These are phyloP conservation scores for Pampus argenteus DNA, from an alignment of 2,797 vertebrate species.

Conservation along the genomic window DNA sequence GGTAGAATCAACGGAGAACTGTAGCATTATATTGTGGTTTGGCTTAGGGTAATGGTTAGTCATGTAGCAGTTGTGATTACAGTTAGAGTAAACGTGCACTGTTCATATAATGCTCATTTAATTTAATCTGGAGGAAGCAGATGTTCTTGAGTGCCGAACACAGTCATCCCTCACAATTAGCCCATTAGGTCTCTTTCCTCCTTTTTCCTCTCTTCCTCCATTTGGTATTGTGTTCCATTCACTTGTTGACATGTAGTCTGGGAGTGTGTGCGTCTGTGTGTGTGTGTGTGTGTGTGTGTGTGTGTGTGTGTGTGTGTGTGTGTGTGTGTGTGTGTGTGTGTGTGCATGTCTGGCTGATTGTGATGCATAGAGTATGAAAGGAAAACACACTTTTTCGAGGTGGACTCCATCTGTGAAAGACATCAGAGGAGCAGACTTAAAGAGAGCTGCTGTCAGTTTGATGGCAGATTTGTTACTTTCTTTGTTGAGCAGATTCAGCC, in stretches of 20 bases:
- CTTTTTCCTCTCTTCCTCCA: constrained; percentile 15
- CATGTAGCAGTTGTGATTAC: background rate
- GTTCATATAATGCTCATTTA: constrained; percentile 50
- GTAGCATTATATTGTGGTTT: background rate
- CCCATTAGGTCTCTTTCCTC: constrained; percentile 21
- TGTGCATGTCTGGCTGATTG: background rate
- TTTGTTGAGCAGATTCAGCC: constrained; percentile 19
- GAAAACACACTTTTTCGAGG: background rate
- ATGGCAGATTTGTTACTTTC: constrained; percentile 3
- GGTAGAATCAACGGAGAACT: background rate
- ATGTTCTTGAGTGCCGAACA: constrained; percentile 53
- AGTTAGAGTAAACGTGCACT: background rate
- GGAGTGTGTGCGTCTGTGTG: constrained; percentile 9
- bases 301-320: background rate
- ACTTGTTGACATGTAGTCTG: constrained; percentile 54
- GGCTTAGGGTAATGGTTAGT: background rate
- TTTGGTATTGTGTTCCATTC: constrained; percentile 41
- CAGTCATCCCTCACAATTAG: constrained; percentile 63
- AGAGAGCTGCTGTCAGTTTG: constrained; percentile 5
- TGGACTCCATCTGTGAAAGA: constrained; percentile 6
- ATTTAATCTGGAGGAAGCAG: constrained; percentile 77
- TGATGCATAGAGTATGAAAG: background rate
- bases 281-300: background rate
- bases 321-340: background rate
- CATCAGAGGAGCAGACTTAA: constrained; percentile 7